Evolutionary conservation across 1,140 invertebrate genomes (phyloP), one percentile per base, ranked within the genome.

Genomic region (Cherax destructor): DNA sequence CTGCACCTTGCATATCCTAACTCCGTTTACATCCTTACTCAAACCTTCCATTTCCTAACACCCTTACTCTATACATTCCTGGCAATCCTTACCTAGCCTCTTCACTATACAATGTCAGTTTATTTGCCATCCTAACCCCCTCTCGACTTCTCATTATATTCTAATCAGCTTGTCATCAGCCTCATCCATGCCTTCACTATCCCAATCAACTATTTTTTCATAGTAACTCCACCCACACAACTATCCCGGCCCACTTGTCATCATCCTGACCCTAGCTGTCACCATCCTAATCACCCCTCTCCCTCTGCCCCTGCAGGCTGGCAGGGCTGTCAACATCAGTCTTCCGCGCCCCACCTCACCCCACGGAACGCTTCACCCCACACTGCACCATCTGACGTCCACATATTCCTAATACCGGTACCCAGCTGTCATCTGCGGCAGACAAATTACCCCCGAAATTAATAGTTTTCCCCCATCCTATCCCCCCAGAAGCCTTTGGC

Each of bases 281-380:
- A 74, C 69, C 24, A 74, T 74, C 24, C 69, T 30, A 74, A 30
- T 24, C 69, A 5, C 69, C n/a, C 9, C 69, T 52, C 59, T 78
- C 76, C 24, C 80, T n/a, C 78, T 6, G 24, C 24, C 81, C 2
- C 56, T 52, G 52, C 50, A 49, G n/a, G 13, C 56, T 52, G 56
- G 50, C 18, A 24, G 50, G 56, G 50, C 85, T 86, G 85, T 86
- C 85, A 86, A 74, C 85, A 86, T 78, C 50, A 86, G 85, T 78
- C 69, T 74, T 30, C n/a, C 24, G 50, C 18, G 3, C 50, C 52
- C 72, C 21, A 50, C 72, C 85, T 56, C 74, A 74, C 81, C 81
- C 24, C 56, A 59, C 30, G 76, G 85, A 59, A 56, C 56, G 30
- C 85, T 52, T 86, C 56, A 41, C 85, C 72, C 76, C 72, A 78